These are phyloP conservation scores for Cranoglanis bouderius DNA, from an alignment of 2,113 vertebrate genomes.

Conservation along the genomic window DNA sequence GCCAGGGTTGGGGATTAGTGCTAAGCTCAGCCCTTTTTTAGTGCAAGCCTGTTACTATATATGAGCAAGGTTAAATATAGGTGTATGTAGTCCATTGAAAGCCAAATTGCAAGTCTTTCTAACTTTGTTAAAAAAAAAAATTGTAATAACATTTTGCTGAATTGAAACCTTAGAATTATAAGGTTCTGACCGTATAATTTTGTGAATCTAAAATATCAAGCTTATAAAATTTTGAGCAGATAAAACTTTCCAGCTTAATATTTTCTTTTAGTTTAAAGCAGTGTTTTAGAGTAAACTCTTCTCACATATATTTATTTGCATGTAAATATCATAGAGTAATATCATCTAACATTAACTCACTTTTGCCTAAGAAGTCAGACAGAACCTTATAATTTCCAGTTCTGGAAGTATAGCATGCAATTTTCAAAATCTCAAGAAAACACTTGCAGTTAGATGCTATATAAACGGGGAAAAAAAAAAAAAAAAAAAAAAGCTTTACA, in stretches of 20 bases:
- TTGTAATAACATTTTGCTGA: neutral
- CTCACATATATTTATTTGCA: neutral
- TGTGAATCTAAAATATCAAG: neutral
- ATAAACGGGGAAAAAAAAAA: neutral
- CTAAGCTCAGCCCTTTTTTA: neutral
- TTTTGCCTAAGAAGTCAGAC: neutral
- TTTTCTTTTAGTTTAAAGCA: neutral
- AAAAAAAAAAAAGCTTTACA: neutral
- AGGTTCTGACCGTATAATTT: neutral
- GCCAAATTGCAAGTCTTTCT: neutral
- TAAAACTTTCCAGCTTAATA: neutral
- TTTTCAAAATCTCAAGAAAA: neutral
- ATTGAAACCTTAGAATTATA: neutral
- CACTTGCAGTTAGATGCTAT: neutral
- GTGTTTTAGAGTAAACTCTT: neutral
- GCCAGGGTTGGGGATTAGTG: neutral
- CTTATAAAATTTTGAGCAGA: neutral
- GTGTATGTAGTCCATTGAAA: constrained; percentile 1
- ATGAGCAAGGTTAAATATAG: neutral
- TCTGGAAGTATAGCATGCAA: neutral
- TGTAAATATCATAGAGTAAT: neutral
- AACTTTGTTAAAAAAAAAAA: neutral
- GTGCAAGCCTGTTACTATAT: neutral
- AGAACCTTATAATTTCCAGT: neutral
- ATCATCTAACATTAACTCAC: neutral